These are phyloP conservation scores for Gallinago jamesoni DNA, from an alignment of 2,113 vertebrate species.

Conservation along the genomic window DNA sequence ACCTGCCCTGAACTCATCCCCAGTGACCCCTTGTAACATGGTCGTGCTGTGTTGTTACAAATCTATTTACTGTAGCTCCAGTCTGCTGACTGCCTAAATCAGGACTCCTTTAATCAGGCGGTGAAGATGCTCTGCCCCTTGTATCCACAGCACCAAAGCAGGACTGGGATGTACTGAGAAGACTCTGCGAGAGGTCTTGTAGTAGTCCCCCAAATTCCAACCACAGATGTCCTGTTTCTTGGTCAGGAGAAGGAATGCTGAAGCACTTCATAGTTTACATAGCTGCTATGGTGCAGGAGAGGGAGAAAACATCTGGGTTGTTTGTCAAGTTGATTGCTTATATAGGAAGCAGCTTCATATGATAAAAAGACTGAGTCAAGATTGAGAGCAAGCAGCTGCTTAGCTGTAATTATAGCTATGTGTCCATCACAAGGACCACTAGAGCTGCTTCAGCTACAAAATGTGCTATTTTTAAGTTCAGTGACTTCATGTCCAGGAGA, in stretches of 20 bases:
- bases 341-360: background rate
- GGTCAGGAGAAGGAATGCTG: background rate
- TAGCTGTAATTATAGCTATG: background rate
- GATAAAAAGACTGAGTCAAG: background rate
- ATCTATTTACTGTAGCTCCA: background rate
- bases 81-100: background rate
- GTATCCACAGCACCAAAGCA: background rate
- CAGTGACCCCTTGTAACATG: background rate
- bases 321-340: slow-evolving; percentile 23
- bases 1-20: slow-evolving; percentile 20
- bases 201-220: background rate
- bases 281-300: background rate
- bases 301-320: slow-evolving; percentile 6
- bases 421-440: background rate
- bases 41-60: background rate
- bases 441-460: background rate
- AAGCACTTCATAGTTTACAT: background rate
- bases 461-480: background rate
- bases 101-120: background rate
- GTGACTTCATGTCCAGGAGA: background rate
- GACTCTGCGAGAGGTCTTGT: background rate
- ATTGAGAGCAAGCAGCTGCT: slow-evolving; percentile 30
- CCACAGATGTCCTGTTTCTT: background rate
- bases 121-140: background rate
- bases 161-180: background rate